Base-by-base conservation (phyloP, 2,797 vertebrate species). In the Selene dorsalis region DNA sequence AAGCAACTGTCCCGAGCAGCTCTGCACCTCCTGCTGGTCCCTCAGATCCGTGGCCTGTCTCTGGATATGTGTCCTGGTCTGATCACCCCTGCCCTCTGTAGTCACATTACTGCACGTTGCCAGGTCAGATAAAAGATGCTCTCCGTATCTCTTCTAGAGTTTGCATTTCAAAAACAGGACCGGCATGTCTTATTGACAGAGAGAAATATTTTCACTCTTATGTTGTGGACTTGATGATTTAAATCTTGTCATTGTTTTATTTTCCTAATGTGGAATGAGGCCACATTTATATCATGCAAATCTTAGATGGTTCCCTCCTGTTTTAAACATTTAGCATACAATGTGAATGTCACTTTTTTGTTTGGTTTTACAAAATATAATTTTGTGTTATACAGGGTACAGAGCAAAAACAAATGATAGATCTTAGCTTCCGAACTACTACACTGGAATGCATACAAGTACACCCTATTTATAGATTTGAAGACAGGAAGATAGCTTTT, bases 11-110 rank as follows among this genome's bases (percentile, higher is more conserved):
- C 94, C 0, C 92, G 95, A 0, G 93, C 95, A 0, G 92, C 94
- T 0, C 95, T 97, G 1, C 96, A 96, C 72, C 94, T 97, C 35
- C 92, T 97, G 38, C 90, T 97, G 73, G 91, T 96, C 63, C 96
- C 96, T 0, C 96, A 96, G 66, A 94, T 97, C 75, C 93, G 73
- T 8, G 66, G 79, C 63, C 93, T 97, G 56, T 95, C 93, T 41
- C 93, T 97, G 63, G 61, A 67, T 0, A 16, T 18, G 20, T 96
- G 95, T 79, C 87, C 94, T 0, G 28, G 88, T 50, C 91, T 97
- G 13, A 91, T 89, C 88, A 96, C 91, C 72, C 85, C 94, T 0
- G 84, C 89, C 75, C 91, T 97, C 45, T 94, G 94, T 17, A 74
- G 69, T 62, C 92, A 96, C 41, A 73, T 97, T 18, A 28, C 86